Percentiles rank a stretch among this genome's conserved stretches.
Evolutionary conservation across 2,797 vertebrate genomes (phyloP).

Genomic region (Apogon hyalosoma): DNA sequence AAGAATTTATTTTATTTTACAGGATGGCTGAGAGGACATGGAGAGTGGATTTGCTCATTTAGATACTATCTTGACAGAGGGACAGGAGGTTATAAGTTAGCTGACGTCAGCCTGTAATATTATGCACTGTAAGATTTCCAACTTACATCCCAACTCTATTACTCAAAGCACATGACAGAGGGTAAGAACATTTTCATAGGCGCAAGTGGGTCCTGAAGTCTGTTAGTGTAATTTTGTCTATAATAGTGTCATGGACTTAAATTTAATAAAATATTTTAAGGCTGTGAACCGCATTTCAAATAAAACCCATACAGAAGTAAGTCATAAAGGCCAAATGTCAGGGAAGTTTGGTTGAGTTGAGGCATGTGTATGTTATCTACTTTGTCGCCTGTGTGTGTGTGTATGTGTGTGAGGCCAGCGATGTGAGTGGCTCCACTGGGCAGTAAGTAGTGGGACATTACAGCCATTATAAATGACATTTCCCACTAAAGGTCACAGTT

Average conservation of each 20-base stretch:
- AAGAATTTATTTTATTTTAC: conserved; percentile 56
- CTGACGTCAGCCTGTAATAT: conserved; percentile 42
- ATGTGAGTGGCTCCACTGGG: conserved; percentile 58
- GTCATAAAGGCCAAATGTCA: conserved; percentile 71
- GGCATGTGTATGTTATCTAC: conserved; percentile 49
- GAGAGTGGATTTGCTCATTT: conserved; percentile 49
- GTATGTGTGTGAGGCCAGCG: neutral
- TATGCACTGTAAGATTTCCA: conserved; percentile 22
- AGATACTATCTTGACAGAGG: conserved; percentile 48
- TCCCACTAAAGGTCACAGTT: conserved; percentile 81
- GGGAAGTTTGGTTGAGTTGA: conserved; percentile 31
- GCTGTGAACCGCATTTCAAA: conserved; percentile 41
- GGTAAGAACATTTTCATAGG: conserved; percentile 48
- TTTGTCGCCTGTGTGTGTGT: conserved; percentile 12
- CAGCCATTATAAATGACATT: conserved; percentile 84
- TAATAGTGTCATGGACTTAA: conserved; percentile 49
- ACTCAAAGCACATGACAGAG: conserved; percentile 23
- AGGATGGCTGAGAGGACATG: conserved; percentile 26
- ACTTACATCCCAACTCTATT: conserved; percentile 27
- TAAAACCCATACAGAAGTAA: conserved; percentile 50
- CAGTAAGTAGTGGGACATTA: conserved; percentile 78
- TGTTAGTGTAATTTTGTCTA: conserved; percentile 40
- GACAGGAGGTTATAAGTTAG: conserved; percentile 28
- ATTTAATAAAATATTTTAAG: conserved; percentile 53
- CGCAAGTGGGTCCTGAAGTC: conserved; percentile 49